Evolutionary conservation across 2,113 vertebrate genomes (phyloP).

Genomic region (Dolichotis patagonum): DNA sequence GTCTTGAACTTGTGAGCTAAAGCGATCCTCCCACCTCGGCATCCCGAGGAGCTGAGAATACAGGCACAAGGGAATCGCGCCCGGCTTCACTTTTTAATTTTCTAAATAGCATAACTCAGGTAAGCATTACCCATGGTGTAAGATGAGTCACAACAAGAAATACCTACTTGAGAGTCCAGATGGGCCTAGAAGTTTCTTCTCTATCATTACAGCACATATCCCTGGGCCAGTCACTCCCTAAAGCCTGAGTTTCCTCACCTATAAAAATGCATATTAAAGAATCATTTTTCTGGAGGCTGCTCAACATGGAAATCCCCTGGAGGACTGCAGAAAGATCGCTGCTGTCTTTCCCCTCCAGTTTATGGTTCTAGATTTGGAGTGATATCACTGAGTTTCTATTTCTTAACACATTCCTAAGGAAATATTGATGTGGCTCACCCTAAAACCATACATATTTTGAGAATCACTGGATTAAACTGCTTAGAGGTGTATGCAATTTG

Average conservation of each 20-base stretch:
- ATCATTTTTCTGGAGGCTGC: neutral
- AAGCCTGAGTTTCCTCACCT: neutral
- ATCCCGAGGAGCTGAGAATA: neutral
- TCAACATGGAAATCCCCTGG: neutral
- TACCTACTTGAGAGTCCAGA: neutral
- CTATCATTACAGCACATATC: neutral
- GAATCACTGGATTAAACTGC: neutral
- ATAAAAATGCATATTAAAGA: conserved; percentile 10
- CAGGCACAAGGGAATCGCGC: no score
- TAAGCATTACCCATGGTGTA: neutral
- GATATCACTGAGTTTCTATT: neutral
- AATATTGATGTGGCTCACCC: neutral
- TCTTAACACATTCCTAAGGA: neutral
- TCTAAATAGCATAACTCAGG: neutral
- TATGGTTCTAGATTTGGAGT: conserved; percentile 19
- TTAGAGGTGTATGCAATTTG: neutral
- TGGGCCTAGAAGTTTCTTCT: neutral
- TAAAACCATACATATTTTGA: neutral
- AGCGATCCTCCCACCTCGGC: neutral
- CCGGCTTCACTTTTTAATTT: neutral
- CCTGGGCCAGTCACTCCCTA: neutral
- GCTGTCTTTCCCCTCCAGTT: neutral
- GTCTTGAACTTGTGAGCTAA: neutral
- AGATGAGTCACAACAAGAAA: conserved; percentile 27
- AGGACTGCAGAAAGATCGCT: no score